Base-by-base conservation (phyloP, 1,140 invertebrate genomes). In the Leucophenga varia region DNA sequence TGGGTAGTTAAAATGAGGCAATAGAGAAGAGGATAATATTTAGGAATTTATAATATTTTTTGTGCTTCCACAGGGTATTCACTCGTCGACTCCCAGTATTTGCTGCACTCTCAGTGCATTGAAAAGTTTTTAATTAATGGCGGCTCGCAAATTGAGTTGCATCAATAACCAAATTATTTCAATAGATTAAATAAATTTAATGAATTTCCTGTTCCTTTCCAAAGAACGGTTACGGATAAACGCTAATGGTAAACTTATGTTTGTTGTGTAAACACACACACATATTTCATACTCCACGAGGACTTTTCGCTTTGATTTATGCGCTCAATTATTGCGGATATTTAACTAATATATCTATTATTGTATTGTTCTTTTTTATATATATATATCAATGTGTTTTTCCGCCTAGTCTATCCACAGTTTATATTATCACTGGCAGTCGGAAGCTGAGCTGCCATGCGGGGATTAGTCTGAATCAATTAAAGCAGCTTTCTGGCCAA, bases 391-490 rank as follows among this genome's bases (percentile, higher is more conserved):
- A n/a, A n/a, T n/a, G n/a, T n/a, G n/a, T n/a, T n/a, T n/a, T n/a
- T n/a, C n/a, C n/a, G n/a, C n/a, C n/a, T n/a, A n/a, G n/a, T n/a
- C n/a, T n/a, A n/a, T n/a, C n/a, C n/a, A n/a, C n/a, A n/a, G n/a
- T n/a, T n/a, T n/a, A n/a, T n/a, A n/a, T n/a, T n/a, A n/a, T n/a
- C n/a, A n/a, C n/a, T n/a, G n/a, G n/a, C n/a, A n/a, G n/a, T n/a
- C n/a, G n/a, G n/a, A n/a, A 7, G 6, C 25, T 28, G 6, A 38
- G 38, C 55, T 56, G 55, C 52, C 55, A 53, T 21, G 43, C 47
- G 34, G 21, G 53, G 45, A 49, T 65, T 61, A 54, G 30, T 50
- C 36, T 43, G 55, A 65, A 67, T 65, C 61, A 65, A 65, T 65
- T 65, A 65, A 61, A 49, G 42, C 38, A 50, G 49, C 52, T 50